Evolutionary conservation across 2,797 vertebrate species (phyloP).

Genomic region (Periparus ater): DNA sequence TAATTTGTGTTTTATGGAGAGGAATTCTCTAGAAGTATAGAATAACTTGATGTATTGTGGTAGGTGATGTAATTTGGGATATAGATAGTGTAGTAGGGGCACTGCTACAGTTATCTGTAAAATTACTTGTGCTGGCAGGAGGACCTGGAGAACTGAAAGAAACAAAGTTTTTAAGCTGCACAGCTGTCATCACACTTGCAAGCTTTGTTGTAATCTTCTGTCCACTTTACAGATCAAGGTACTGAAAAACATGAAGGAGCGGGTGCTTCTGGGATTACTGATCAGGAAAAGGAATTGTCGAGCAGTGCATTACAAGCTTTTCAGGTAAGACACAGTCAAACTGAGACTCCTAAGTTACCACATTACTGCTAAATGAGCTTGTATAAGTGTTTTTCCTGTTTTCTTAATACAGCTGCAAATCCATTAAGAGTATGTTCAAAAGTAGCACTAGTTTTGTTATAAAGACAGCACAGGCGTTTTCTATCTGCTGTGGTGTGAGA

Average conservation of each 20-base stretch:
- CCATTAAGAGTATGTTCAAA: neutral
- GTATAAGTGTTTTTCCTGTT: neutral
- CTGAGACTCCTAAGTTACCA: neutral
- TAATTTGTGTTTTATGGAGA: neutral
- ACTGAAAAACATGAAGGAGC: slow-evolving; percentile 87
- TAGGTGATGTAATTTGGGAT: neutral
- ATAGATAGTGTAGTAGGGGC: neutral
- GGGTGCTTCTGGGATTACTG: slow-evolving; percentile 83
- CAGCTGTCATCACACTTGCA: neutral
- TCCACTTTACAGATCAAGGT: slow-evolving; percentile 81
- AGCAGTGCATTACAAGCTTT: slow-evolving; percentile 87
- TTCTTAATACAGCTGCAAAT: neutral
- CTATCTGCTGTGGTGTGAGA: neutral
- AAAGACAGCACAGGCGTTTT: neutral
- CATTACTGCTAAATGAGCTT: neutral
- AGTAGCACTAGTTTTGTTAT: neutral
- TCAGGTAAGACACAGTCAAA: slow-evolving; percentile 75
- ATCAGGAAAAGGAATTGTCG: slow-evolving; percentile 92
- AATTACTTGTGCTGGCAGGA: neutral
- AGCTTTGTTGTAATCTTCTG: neutral
- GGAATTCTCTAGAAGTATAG: neutral
- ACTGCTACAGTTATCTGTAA: neutral
- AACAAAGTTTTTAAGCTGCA: neutral
- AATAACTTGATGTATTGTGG: neutral
- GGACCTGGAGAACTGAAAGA: neutral